Percentiles rank a stretch among this genome's conserved stretches.
phyloP scores from a whole-genome alignment of 2,113 vertebrate species.

The Phylloscopus trochilus region DNA sequence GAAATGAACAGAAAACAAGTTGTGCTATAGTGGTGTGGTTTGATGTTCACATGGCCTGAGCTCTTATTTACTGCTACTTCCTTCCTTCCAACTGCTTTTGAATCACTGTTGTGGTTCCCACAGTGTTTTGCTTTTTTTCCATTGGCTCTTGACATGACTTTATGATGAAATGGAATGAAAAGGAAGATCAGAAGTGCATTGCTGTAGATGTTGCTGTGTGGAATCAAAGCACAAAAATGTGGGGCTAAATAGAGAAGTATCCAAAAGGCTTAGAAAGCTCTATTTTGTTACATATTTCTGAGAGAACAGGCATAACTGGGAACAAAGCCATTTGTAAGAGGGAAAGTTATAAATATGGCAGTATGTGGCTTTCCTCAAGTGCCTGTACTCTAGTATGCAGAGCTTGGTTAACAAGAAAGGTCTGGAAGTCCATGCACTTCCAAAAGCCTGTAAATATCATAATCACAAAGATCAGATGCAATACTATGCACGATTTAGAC shows the following conservation, averaged over 20 bases:
- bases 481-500: not conserved
- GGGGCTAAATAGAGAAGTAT: not conserved
- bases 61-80: not conserved
- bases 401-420: not conserved
- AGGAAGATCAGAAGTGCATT: not conserved
- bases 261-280: not conserved
- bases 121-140: not conserved
- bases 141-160: not conserved
- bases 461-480: not conserved
- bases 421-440: not conserved
- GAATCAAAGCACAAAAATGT: not conserved
- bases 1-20: not conserved
- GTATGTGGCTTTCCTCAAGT: not conserved
- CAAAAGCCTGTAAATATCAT: not conserved
- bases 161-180: not conserved
- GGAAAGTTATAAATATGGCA: not conserved
- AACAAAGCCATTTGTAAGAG: not conserved
- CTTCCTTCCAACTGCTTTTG: not conserved
- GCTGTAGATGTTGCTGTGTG: not conserved
- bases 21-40: not conserved
- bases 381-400: not conserved
- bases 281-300: not conserved
- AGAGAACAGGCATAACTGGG: not conserved
- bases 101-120: not conserved
- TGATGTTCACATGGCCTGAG: not conserved